These are phyloP conservation scores for Elgonia sp. DNA, from an alignment of 2,888 invertebrate species.

Conservation along the genomic window DNA sequence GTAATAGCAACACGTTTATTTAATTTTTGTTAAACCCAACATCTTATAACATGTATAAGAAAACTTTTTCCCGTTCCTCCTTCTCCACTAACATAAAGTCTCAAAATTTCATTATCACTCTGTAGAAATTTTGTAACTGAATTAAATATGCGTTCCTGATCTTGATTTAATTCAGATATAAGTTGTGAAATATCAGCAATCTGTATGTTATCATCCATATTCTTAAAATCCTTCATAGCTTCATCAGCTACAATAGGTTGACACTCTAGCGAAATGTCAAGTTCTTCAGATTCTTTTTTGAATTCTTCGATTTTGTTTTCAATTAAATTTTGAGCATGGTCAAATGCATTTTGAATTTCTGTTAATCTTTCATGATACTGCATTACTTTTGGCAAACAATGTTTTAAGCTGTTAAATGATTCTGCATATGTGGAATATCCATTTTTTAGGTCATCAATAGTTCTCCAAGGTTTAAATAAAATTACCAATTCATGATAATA, in stretches of 20 bases:
- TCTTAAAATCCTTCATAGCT: too few relatives aligned
- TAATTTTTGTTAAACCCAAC: too few relatives aligned
- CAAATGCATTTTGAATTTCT: constrained; percentile 12
- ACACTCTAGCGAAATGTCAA: background rate
- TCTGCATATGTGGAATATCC: background rate
- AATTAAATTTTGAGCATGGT: background rate
- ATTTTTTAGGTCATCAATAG: constrained; percentile 4
- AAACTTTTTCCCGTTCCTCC: too few relatives aligned
- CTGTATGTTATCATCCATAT: background rate
- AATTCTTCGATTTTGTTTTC: too few relatives aligned
- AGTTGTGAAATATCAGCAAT: background rate
- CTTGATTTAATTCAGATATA: background rate
- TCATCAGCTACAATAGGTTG: too few relatives aligned
- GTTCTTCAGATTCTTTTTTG: constrained; percentile 1
- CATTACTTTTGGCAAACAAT: background rate
- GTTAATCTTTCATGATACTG: constrained; percentile 11
- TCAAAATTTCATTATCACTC: too few relatives aligned
- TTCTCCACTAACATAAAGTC: too few relatives aligned
- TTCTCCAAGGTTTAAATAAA: constrained; percentile 77
- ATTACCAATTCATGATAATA: constrained; percentile 49
- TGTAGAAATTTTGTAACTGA: too few relatives aligned
- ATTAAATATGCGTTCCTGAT: too few relatives aligned
- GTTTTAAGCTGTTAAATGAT: background rate
- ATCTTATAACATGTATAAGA: too few relatives aligned
- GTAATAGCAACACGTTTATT: too few relatives aligned